Conservation (phyloP, 2,113 vertebrate species). For the Vidua macroura region DNA sequence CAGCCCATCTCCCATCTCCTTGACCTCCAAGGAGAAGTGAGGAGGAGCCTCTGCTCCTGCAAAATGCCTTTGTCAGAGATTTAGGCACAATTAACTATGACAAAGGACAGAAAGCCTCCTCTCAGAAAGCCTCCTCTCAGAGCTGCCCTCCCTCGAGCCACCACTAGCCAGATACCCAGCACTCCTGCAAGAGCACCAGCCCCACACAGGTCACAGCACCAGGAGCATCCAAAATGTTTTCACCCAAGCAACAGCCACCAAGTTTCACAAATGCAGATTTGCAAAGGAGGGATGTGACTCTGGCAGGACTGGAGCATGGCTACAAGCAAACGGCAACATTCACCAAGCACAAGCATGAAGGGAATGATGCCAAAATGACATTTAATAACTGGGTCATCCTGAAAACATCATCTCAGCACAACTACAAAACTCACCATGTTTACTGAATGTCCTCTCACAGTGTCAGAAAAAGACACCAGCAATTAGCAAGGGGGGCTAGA, state of each 20-base stretch:
- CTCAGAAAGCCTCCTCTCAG: not conserved
- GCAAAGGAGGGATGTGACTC: not conserved
- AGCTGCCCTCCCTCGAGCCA: not conserved
- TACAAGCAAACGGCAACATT: rapidly evolving
- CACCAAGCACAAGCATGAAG: not conserved
- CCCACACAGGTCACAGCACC: not conserved
- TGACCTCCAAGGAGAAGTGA: not conserved
- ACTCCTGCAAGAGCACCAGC: not conserved
- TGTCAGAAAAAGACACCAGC: not conserved
- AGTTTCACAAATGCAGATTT: not conserved
- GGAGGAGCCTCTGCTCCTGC: not conserved
- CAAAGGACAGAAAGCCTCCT: not conserved
- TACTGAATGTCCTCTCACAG: not conserved
- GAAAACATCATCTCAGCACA: not conserved
- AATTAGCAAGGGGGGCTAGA: not conserved
- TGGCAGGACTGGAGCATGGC: not conserved
- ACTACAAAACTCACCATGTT: not conserved
- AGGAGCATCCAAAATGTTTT: not conserved
- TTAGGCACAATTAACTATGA: not conserved
- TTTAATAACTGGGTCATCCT: not conserved
- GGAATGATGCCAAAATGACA: not conserved
- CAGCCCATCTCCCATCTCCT: not conserved
- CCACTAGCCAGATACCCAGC: not conserved
- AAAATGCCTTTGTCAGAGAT: not conserved
- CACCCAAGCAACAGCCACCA: not conserved